Evolutionary conservation across 2,113 vertebrate species (phyloP).

Genomic region (Mastomys natalensis): DNA sequence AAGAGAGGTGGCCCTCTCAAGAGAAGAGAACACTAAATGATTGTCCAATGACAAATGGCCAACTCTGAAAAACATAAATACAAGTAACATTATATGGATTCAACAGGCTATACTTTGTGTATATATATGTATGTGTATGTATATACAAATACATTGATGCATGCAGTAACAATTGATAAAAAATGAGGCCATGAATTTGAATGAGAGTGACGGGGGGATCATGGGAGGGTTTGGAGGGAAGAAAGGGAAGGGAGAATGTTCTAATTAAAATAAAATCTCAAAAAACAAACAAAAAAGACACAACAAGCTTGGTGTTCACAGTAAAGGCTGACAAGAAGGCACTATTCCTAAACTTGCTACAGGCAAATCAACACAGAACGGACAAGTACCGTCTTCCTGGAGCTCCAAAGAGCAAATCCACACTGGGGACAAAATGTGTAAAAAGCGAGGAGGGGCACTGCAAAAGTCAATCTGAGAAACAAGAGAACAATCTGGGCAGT

Average conservation of each 20-base stretch:
- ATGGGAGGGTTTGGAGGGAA: neutral
- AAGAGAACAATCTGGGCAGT: no score
- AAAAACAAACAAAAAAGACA: neutral
- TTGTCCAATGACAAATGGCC: neutral
- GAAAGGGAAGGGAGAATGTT: neutral
- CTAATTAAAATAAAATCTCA: neutral
- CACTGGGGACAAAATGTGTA: neutral
- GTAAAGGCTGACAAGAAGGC: neutral
- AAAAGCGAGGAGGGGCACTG: neutral
- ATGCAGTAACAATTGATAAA: neutral
- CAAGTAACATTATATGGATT: neutral
- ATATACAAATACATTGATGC: neutral
- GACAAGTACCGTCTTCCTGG: neutral
- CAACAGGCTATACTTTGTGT: neutral
- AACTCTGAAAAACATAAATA: neutral
- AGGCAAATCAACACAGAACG: neutral
- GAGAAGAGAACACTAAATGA: neutral
- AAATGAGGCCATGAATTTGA: neutral
- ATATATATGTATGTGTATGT: neutral
- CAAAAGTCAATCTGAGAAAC: neutral
- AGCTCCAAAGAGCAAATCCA: no score
- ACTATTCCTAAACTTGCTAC: neutral
- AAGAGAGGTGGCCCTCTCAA: neutral
- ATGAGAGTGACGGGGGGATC: neutral
- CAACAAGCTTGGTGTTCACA: neutral